Base-by-base conservation (phyloP, 2,888 invertebrate genomes). In the Gnatocerus cornutus region DNA sequence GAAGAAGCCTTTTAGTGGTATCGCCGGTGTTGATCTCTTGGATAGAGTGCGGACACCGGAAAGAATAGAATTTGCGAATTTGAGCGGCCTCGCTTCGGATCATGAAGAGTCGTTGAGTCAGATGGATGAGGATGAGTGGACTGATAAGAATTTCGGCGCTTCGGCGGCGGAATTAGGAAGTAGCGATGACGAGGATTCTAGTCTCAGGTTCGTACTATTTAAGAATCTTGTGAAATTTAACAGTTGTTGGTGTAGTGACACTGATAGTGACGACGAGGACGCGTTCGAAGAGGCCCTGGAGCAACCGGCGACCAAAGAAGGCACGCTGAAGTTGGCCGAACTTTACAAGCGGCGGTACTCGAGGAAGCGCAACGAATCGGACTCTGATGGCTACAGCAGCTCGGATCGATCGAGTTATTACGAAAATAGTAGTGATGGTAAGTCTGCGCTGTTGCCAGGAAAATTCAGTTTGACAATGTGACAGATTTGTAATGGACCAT, bases 71-170 rank as follows among this genome's bases (percentile, higher is more conserved):
- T 93, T 93, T 84, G 91, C 93, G 79, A 93, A 93, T 84, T 85
- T 91, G 9, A 90, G 90, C 21, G 87, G 87, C 61, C 82, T 81
- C 7, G 78, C 81, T 61, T 87, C 89, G 1, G 91, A 91, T 77
- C 86, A 87, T n/a, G 89, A 90, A 75, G 89, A 91, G 76, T 87
- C 88, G 1, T 87, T 89, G 16, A 90, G 90, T 84, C 94, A 95
- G 84, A 95, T 96, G 85, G 96, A 96, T 81, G 97, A 98, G 83
- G 97, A 97, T 81, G 97, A 97, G 83, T 97, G 97, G 94, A 97
- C 96, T 0, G 96, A 96, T 77, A 89, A 95, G 75, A 98, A 98
- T 87, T 96, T 96, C 84, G 91, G 95, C 43, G 93, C 94, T 0
- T 90, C 92, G 46, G 90, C 92, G 21, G 91, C 91, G 29, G 92